phyloP scores from a whole-genome alignment of 2,888 invertebrate genomes.

The Athalia rosae region DNA sequence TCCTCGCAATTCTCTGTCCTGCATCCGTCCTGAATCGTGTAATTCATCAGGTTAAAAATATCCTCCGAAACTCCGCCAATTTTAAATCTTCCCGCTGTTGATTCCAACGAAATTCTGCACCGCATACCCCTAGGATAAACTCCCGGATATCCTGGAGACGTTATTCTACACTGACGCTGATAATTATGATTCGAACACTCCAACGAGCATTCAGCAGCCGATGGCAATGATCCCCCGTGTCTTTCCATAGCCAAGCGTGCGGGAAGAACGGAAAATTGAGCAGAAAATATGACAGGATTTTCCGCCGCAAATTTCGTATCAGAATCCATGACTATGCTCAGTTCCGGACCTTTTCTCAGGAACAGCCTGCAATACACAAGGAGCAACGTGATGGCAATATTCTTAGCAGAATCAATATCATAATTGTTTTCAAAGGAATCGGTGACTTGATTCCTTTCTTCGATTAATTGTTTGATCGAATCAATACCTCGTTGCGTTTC shows the following conservation, averaged over 20 bases:
- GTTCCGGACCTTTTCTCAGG: conserved; percentile 61
- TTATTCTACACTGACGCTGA: conserved; percentile 58
- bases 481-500: conserved; percentile 63
- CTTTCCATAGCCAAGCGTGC: conserved; percentile 59
- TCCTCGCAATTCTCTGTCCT: conserved; percentile 65
- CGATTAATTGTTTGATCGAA: conserved; percentile 1
- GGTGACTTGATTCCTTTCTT: neutral
- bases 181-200: conserved; percentile 65
- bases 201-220: conserved; percentile 60
- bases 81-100: conserved; percentile 61
- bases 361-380: conserved; percentile 56
- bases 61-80: conserved; percentile 65
- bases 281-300: conserved; percentile 66
- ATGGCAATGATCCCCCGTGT: conserved; percentile 58
- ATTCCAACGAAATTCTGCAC: conserved; percentile 62
- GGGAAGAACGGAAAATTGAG: conserved; percentile 64
- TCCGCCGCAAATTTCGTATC: conserved; percentile 63
- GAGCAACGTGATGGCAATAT: neutral
- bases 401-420: neutral
- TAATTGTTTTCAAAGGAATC: neutral
- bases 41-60: conserved; percentile 65
- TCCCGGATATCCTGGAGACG: conserved; percentile 64
- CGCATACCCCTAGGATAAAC: conserved; percentile 64
- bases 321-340: conserved; percentile 64
- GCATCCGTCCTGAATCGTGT: conserved; percentile 62